Conservation (phyloP, 2,797 vertebrate genomes). For the Toxotes lorentzi region DNA sequence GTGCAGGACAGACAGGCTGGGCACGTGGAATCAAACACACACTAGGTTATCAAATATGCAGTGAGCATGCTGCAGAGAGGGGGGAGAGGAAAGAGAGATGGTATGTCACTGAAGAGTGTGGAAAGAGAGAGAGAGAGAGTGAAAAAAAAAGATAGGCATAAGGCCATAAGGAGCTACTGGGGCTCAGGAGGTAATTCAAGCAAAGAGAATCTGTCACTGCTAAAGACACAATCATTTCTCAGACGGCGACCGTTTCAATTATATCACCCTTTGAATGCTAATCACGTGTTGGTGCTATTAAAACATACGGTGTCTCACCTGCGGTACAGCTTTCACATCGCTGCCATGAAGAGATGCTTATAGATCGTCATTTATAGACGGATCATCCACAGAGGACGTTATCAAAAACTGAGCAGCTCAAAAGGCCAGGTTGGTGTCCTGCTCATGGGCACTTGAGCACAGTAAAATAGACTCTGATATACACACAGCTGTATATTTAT, state of each 20-base stretch:
- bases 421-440: not conserved
- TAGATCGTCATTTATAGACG: not conserved
- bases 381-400: not conserved
- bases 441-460: no score
- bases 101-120: constrained; percentile 7
- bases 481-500: no score
- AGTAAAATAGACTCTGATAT: no score
- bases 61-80: constrained; percentile 33
- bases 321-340: constrained; percentile 1
- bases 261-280: constrained; percentile 16
- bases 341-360: not conserved
- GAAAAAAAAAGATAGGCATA: not conserved
- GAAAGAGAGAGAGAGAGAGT: not conserved
- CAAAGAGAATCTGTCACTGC: constrained; percentile 5
- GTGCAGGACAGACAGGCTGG: constrained; percentile 32
- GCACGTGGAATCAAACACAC: constrained; percentile 50
- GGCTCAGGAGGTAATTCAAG: constrained; percentile 1
- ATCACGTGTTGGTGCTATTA: not conserved
- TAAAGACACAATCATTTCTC: constrained; percentile 3
- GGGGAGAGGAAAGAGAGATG: not conserved
- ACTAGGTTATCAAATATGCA: constrained; percentile 62
- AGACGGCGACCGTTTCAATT: constrained; percentile 3
- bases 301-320: not conserved
- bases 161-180: constrained; percentile 3
- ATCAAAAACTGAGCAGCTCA: not conserved